Conservation (phyloP, 2,797 vertebrate genomes). For the Molossus molossus region DNA sequence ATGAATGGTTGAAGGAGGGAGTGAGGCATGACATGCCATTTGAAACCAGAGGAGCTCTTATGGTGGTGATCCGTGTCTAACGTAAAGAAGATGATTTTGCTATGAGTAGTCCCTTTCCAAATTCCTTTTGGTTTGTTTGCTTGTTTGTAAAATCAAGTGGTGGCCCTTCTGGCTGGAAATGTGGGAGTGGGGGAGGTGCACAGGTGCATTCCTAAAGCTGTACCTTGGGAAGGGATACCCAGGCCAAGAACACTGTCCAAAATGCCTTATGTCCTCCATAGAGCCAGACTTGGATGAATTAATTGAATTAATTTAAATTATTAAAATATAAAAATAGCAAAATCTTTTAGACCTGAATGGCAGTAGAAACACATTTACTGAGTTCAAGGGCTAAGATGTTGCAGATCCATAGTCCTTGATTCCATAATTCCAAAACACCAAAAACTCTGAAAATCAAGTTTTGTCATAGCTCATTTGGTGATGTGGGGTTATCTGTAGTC, state of each 20-base stretch:
- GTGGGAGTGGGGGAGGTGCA: background rate
- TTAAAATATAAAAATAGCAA: slow-evolving; percentile 2
- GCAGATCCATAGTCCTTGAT: background rate
- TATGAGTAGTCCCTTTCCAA: background rate
- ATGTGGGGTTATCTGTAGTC: background rate
- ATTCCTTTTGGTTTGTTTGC: background rate
- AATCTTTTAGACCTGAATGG: background rate
- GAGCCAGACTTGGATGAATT: background rate
- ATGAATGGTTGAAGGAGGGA: background rate
- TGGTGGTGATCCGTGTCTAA: background rate
- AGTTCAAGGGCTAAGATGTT: background rate
- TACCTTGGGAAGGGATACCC: background rate
- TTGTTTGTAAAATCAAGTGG: background rate
- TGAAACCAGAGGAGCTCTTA: background rate
- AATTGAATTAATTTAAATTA: background rate
- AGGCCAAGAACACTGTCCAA: background rate
- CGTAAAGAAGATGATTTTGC: background rate
- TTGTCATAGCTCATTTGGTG: background rate
- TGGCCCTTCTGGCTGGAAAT: background rate
- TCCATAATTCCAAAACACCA: background rate
- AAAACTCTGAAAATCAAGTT: background rate
- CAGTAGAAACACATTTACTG: background rate
- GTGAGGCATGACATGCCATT: background rate
- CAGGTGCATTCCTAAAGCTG: background rate
- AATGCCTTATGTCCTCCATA: background rate